Evolutionary conservation across 2,113 vertebrate genomes (phyloP).

Genomic region (Phrynocephalus versicolor): DNA sequence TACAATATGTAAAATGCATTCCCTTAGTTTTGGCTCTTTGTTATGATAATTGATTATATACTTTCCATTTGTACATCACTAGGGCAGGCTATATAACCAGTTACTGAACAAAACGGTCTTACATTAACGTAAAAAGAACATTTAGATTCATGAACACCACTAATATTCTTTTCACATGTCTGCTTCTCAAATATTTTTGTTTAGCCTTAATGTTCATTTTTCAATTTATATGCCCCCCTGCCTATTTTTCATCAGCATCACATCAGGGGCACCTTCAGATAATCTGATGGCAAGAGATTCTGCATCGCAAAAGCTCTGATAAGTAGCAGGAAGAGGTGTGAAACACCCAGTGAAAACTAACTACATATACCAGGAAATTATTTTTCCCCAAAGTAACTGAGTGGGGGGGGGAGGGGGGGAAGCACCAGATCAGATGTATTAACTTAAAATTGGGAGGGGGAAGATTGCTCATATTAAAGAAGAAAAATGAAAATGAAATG

Average conservation of each 20-base stretch:
- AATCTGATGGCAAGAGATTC: conserved; percentile 69
- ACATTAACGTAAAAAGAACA: conserved; percentile 11
- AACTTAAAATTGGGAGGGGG: conserved; percentile 47
- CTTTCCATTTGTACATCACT: background rate
- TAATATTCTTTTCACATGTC: conserved; percentile 47
- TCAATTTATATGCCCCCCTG: conserved; percentile 66
- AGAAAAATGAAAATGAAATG: background rate
- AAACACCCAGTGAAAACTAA: conserved; percentile 57
- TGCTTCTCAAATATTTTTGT: conserved; percentile 9
- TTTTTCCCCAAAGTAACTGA: conserved; percentile 48
- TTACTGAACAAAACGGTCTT: background rate
- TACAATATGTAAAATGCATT: background rate
- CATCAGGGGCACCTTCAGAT: conserved; percentile 63
- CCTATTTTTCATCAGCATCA: conserved; percentile 73
- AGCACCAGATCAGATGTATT: conserved; percentile 53
- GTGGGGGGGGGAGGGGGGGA: conserved; percentile 4
- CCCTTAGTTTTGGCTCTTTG: background rate
- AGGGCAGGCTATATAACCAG: background rate
- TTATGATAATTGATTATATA: background rate
- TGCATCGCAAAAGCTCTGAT: conserved; percentile 50
- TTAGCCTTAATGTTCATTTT: conserved; percentile 58
- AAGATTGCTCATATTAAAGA: conserved; percentile 39
- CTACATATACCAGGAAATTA: conserved; percentile 49
- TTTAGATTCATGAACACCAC: background rate
- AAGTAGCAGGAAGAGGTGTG: conserved; percentile 58